Base-by-base conservation (phyloP, 2,888 invertebrate species). In the Eugnorisma glareosa region DNA sequence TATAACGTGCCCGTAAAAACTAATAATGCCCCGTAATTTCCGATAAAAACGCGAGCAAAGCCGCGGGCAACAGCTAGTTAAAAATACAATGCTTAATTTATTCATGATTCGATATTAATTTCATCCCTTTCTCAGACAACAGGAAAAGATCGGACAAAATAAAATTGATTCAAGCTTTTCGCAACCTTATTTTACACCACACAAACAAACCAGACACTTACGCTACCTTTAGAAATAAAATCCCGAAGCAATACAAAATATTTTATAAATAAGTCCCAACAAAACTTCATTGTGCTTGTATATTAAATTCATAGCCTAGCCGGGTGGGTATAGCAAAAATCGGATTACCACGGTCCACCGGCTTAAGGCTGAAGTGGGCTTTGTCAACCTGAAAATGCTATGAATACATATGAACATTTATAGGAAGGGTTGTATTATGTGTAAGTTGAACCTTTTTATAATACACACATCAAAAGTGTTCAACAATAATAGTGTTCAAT, bases 381-480 rank as follows among this genome's bases (percentile, higher is more conserved):
- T 70, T 82, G 82, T 73, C 66, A 75, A 74, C 51, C 64, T 69
- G 71, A 77, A 84, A 77, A 71, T 61, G 64, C 73, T 51, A 82
- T 71, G 59, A 82, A 81, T 73, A 69, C 40, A 64, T 69, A 59
- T 61, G 54, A 57, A 64, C 40, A 57, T 40, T 67, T 67, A 35
- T 59, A 40, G n/a, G n/a, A 40, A 54, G 10, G n/a, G 37, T 67
- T 61, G 45, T 67, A 8, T 37, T 73, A 43, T 54, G 61, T 21
- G 51, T 51, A 31, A 15, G 6, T 57, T 40, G 18, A n/a, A n/a
- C n/a, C n/a, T n/a, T n/a, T n/a, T n/a, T n/a, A n/a, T n/a, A n/a
- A n/a, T n/a, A n/a, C n/a, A n/a, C n/a, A n/a, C n/a, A n/a, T n/a
- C n/a, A n/a, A n/a, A n/a, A n/a, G n/a, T n/a, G n/a, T n/a, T n/a